Evolutionary conservation across 2,888 invertebrate species (phyloP), one percentile per base, ranked within the genome.

Genomic region (Ramazzottius varieornatus): DNA sequence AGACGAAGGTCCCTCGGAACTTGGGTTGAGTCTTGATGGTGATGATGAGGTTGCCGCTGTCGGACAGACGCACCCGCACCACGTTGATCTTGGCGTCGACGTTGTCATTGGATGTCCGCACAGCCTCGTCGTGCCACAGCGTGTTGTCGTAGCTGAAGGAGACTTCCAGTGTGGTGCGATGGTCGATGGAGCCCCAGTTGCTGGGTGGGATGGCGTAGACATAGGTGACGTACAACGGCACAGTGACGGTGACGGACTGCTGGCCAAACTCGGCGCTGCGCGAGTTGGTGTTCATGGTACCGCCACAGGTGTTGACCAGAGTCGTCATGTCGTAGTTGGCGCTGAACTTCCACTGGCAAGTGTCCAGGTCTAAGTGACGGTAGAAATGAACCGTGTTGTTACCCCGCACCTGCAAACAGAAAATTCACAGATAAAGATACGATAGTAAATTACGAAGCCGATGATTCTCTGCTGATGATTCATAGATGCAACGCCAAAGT

Each of bases 261-360:
- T 74, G 71, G 8, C 72, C 73, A 8, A 46, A 64, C 33, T 67
- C 29, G 24, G 33, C 24, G 66, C 67, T 67, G 67, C 71, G 72
- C 66, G 75, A 75, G 68, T 76, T 74, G 1, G 76, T 74, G 13
- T 73, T 71, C n/a, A 77, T 72, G 32, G 71, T 70, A 40, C 77
- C 78, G 8, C 76, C 76, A 70, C 78, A 78, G 1, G 73, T 69
- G 67, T 77, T 75, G 32, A 76, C 73, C 65, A 78, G 70, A 66
- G 77, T 75, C 1, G 74, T 71, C 73, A 77, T 75, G 67, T 75
- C 73, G 70, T 74, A 77, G 74, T 74, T 76, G 32, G 75, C 77
- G 68, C 74, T 73, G 69, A 77, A 77, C 34, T 69, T 73, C 78
- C 78, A 78, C 46, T 73, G 68, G 68, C 78, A 78, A 16, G 70